Conservation (phyloP, 1,140 invertebrate genomes). For the Drosophila nikananu region DNA sequence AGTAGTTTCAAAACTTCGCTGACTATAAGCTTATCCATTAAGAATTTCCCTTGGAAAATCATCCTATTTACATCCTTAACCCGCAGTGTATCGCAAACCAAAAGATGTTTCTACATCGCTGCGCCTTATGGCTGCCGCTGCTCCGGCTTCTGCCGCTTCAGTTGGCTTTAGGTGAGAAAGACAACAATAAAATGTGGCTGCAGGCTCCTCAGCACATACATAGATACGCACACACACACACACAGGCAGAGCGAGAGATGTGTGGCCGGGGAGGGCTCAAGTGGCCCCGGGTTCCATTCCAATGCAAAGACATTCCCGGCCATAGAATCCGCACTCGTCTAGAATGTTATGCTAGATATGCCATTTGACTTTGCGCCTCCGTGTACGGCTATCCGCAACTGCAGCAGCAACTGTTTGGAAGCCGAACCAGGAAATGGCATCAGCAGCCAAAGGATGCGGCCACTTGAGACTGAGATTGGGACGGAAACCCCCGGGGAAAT, state of each 20-base stretch:
- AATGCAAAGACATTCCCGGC: conserved; percentile 25
- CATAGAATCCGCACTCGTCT: conserved; percentile 42
- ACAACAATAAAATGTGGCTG: conserved; percentile 51
- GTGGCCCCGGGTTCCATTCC: conserved; percentile 22
- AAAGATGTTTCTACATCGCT: conserved; percentile 58
- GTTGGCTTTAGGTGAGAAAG: conserved; percentile 52
- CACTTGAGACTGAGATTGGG: conserved; percentile 48
- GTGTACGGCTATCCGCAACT: conserved; percentile 3
- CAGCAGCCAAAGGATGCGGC: conserved; percentile 57
- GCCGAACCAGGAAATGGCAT: conserved; percentile 32
- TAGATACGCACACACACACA: conserved; percentile 5
- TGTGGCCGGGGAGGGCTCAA: conserved; percentile 15
- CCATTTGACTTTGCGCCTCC: conserved; percentile 33
- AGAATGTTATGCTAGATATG: conserved; percentile 46
- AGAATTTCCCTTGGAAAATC: too few species aligned
- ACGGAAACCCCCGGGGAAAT: conserved; percentile 42
- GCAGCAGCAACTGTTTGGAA: conserved; percentile 2
- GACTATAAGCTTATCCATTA: rapidly evolving
- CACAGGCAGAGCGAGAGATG: background rate
- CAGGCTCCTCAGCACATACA: conserved; percentile 29
- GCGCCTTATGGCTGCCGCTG: conserved; percentile 49
- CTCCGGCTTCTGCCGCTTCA: conserved; percentile 24
- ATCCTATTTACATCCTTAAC: background rate
- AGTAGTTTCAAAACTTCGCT: background rate
- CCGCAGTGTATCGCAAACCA: conserved; percentile 8